Evolutionary conservation across 2,888 invertebrate genomes (phyloP).

Genomic region (Empis livida): DNA sequence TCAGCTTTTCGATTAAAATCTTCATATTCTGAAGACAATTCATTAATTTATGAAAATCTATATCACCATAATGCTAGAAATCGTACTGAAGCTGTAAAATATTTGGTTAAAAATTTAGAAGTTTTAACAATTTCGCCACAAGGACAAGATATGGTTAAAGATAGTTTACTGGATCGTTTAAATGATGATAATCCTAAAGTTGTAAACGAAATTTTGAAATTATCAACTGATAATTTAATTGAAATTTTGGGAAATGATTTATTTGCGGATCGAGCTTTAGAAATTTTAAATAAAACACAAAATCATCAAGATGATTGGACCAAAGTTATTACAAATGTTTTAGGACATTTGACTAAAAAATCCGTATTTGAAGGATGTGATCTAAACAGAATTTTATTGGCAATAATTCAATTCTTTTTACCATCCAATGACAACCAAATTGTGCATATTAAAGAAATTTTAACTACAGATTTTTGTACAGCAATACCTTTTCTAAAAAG

Average conservation of each 20-base stretch:
- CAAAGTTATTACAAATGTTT: constrained; percentile 32
- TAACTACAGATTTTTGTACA: too few relatives aligned
- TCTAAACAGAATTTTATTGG: constrained; percentile 22
- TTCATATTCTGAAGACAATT: constrained; percentile 39
- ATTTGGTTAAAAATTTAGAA: constrained; percentile 43
- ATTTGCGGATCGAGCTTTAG: constrained; percentile 39
- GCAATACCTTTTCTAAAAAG: too few relatives aligned
- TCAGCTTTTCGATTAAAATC: constrained; percentile 43
- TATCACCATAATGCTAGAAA: constrained; percentile 56
- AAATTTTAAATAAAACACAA: constrained; percentile 39
- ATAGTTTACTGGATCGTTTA: constrained; percentile 50
- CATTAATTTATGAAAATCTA: constrained; percentile 51
- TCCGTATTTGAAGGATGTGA: constrained; percentile 34
- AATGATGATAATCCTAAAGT: constrained; percentile 53
- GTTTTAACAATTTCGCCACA: constrained; percentile 38
- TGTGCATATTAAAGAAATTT: too few relatives aligned
- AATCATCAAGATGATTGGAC: constrained; percentile 31
- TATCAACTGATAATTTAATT: constrained; percentile 31
- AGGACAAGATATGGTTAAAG: constrained; percentile 44
- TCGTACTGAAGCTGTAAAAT: constrained; percentile 52
- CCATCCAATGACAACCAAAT: too few relatives aligned
- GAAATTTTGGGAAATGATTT: constrained; percentile 37
- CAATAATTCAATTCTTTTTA: constrained; percentile 22
- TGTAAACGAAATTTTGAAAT: constrained; percentile 41
- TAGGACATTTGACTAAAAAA: constrained; percentile 39